Evolutionary conservation across 1,140 invertebrate genomes (phyloP).

Genomic region (Daktulosphaira vitifoliae): DNA sequence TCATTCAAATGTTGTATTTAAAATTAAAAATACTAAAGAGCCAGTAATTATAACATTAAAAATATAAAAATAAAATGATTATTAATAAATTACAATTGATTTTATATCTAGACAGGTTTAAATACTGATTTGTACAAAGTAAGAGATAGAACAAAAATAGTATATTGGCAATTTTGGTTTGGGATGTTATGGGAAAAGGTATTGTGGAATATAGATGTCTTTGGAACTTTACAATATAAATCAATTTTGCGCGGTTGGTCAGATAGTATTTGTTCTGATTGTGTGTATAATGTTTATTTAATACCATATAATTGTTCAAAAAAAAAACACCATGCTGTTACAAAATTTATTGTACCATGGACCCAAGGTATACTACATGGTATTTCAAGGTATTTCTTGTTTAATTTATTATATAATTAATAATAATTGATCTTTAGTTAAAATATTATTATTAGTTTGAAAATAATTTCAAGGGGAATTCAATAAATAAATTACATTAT

Average conservation of each 20-base stretch:
- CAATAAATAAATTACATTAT: too few species aligned
- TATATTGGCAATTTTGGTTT: conserved; percentile 12
- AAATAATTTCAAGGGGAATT: too few species aligned
- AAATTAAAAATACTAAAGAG: conserved; percentile 18
- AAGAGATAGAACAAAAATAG: neutral
- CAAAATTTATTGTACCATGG: conserved; percentile 42
- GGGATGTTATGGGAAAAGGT: neutral
- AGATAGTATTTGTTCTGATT: conserved; percentile 15
- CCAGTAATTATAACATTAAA: too few species aligned
- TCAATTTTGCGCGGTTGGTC: conserved; percentile 6
- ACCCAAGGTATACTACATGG: conserved; percentile 39
- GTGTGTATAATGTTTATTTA: conserved; percentile 29
- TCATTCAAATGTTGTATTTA: conserved; percentile 21
- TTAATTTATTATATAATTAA: too few species aligned
- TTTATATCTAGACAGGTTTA: conserved; percentile 22
- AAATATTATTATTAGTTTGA: too few species aligned
- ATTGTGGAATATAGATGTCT: conserved; percentile 11
- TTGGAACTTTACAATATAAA: conserved; percentile 26
- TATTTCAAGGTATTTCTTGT: conserved; percentile 32
- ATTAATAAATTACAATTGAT: too few species aligned
- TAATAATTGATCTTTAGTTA: too few species aligned
- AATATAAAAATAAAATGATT: too few species aligned
- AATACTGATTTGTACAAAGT: conserved; percentile 21
- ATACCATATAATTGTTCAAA: conserved; percentile 18
- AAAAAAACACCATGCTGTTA: conserved; percentile 32